These are phyloP conservation scores for Nephila pilipes DNA, from an alignment of 1,140 invertebrate species.

Conservation along the genomic window DNA sequence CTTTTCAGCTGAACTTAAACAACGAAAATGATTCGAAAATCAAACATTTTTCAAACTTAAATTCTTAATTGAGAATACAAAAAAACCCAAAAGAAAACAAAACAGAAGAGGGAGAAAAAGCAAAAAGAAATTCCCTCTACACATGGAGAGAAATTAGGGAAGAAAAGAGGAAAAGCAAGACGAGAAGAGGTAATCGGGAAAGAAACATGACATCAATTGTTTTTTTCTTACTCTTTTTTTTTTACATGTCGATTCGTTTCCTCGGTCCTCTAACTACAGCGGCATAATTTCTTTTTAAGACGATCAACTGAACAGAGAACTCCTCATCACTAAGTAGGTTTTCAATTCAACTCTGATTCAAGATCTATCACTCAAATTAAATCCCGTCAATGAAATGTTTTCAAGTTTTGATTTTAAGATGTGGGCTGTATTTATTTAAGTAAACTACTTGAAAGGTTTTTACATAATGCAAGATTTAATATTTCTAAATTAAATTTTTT, in stretches of 20 bases:
- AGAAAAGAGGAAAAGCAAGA: conserved; percentile 5
- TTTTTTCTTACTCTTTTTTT: background rate
- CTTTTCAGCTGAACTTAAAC: background rate
- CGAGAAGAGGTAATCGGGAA: background rate
- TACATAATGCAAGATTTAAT: too few species aligned
- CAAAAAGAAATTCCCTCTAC: background rate
- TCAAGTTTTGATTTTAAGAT: background rate
- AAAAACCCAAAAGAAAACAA: background rate
- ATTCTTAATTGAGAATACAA: background rate
- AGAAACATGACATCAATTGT: background rate
- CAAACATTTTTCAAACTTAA: background rate
- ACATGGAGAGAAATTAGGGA: background rate
- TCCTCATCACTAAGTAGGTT: background rate
- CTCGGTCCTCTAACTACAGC: background rate
- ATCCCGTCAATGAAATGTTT: background rate
- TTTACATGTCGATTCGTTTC: background rate
- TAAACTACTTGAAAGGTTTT: too few species aligned
- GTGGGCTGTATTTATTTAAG: too few species aligned
- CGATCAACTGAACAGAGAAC: background rate
- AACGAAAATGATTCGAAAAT: background rate
- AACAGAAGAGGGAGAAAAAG: background rate
- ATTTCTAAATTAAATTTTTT: too few species aligned
- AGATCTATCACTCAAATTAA: background rate
- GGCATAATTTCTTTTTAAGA: background rate
- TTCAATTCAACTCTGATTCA: background rate